These are phyloP conservation scores for Drosophila ogumai DNA, from an alignment of 1,140 invertebrate species.

Conservation along the genomic window DNA sequence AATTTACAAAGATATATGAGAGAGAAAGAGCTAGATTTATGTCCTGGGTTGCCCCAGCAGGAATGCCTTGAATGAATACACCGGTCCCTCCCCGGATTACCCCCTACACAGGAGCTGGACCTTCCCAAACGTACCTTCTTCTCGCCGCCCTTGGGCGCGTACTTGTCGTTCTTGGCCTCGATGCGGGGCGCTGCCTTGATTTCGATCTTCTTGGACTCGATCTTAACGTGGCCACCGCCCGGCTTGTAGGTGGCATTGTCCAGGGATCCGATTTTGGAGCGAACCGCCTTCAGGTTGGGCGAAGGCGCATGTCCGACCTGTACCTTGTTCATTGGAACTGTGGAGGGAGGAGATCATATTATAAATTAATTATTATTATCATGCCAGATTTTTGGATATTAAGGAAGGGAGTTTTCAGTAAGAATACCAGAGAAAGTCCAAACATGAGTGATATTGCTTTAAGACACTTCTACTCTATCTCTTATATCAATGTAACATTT, in stretches of 20 bases:
- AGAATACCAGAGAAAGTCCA: neutral
- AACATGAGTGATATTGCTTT: neutral
- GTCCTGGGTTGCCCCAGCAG: slow-evolving; percentile 6
- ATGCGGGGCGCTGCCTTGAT: slow-evolving; percentile 93
- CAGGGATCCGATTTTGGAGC: slow-evolving; percentile 97
- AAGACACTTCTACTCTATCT: neutral
- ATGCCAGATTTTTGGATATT: neutral
- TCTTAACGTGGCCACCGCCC: slow-evolving; percentile 96
- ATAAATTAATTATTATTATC: neutral
- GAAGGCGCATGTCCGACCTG: slow-evolving; percentile 95
- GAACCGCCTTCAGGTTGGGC: slow-evolving; percentile 95
- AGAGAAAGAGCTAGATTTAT: slow-evolving; percentile 12
- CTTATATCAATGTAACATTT: neutral
- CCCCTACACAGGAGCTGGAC: fast-evolving
- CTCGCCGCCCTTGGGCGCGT: slow-evolving; percentile 94
- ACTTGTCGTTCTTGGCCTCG: slow-evolving; percentile 96
- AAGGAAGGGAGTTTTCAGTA: neutral
- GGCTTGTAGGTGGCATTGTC: slow-evolving; percentile 96
- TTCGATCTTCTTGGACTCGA: slow-evolving; percentile 94
- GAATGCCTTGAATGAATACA: slow-evolving; percentile 17
- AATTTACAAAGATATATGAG: slow-evolving; percentile 54
- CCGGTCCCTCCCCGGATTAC: slow-evolving; percentile 11
- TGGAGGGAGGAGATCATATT: slow-evolving; percentile 81
- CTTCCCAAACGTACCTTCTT: slow-evolving; percentile 91
- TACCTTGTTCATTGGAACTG: slow-evolving; percentile 96